These are phyloP conservation scores for Corvus hawaiiensis DNA, from an alignment of 2,113 vertebrate species.

Conservation along the genomic window DNA sequence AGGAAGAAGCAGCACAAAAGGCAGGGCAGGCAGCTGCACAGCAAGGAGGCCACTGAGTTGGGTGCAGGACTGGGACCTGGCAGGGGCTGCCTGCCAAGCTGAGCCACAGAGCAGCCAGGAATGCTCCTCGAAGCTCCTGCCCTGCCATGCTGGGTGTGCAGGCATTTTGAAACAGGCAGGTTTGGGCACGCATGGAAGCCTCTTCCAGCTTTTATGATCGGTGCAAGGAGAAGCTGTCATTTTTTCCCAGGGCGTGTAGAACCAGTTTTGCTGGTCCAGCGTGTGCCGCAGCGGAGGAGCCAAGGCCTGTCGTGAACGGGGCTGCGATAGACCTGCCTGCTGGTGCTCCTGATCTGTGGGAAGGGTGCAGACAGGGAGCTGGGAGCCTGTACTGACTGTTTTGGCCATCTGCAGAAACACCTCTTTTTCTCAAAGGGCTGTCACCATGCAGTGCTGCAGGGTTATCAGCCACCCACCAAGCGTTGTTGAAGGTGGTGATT, in stretches of 20 bases:
- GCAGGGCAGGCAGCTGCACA: background rate
- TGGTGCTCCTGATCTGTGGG: background rate
- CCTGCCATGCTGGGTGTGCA: background rate
- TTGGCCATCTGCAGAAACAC: background rate
- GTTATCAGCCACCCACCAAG: background rate
- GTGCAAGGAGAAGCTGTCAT: slow-evolving; percentile 64
- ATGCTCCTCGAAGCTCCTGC: background rate
- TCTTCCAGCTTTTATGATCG: slow-evolving; percentile 47
- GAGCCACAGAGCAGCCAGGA: background rate
- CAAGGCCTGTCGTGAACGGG: background rate
- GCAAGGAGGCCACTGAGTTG: background rate
- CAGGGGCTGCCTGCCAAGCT: background rate
- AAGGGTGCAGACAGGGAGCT: background rate
- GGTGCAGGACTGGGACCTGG: background rate
- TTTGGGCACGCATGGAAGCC: slow-evolving; percentile 46
- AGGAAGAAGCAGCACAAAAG: background rate
- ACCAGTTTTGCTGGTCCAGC: slow-evolving; percentile 72
- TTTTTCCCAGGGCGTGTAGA: slow-evolving; percentile 71
- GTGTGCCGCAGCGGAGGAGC: background rate
- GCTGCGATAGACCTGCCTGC: background rate
- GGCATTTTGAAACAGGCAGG: slow-evolving; percentile 60
- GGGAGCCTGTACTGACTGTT: background rate
- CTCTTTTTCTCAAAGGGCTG: background rate
- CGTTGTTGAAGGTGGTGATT: fast-evolving
- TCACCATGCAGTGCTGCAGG: fast-evolving